Evolutionary conservation across 2,797 vertebrate species (phyloP).

Genomic region (Artibeus jamaicensis): DNA sequence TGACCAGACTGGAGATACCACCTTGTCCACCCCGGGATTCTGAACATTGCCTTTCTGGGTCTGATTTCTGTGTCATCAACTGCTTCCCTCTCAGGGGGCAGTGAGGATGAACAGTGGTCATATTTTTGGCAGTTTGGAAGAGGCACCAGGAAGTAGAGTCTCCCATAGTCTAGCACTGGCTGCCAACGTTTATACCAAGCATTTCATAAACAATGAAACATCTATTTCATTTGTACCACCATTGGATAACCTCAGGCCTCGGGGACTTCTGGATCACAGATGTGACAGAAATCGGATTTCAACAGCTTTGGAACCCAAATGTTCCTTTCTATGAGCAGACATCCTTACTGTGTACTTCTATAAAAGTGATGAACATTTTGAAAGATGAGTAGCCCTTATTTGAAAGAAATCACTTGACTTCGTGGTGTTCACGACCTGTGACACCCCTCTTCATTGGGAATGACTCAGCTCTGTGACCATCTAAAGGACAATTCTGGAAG

Average conservation of each 20-base stretch:
- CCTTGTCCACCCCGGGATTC: not conserved
- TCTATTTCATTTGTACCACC: constrained; percentile 49
- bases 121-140: not conserved
- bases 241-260: not conserved
- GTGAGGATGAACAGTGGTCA: constrained; percentile 52
- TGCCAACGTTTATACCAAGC: constrained; percentile 24
- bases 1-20: not conserved
- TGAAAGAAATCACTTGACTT: constrained; percentile 28
- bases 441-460: not conserved
- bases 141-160: constrained; percentile 5
- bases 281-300: constrained; percentile 60
- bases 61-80: constrained; percentile 2
- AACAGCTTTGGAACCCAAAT: constrained; percentile 21
- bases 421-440: not conserved
- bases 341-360: not conserved
- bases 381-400: not conserved
- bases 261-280: constrained; percentile 49
- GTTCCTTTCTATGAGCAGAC: not conserved
- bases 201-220: constrained; percentile 48
- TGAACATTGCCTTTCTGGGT: not conserved
- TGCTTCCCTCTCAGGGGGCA: not conserved
- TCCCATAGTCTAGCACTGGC: not conserved
- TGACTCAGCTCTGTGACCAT: not conserved
- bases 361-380: not conserved
- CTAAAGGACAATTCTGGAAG: not conserved